A percentile compares a stretch with the other conserved stretches of the same genome.
phyloP scores from a whole-genome alignment of 2,113 vertebrate species.

The Gobiocypris rarus region DNA sequence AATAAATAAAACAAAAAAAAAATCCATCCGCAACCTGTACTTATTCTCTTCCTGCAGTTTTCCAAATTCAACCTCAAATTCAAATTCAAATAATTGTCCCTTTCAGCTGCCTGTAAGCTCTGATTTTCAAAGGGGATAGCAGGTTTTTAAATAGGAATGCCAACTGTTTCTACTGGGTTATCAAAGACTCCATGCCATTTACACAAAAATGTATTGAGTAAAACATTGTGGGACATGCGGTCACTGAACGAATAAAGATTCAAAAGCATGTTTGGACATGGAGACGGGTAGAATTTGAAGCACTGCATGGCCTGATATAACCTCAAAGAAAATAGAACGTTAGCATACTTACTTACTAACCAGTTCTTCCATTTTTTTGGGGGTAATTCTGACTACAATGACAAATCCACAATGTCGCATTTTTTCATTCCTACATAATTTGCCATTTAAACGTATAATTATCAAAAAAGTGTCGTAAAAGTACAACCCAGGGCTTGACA shows the following conservation, averaged over 20 bases:
- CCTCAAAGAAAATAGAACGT: not conserved
- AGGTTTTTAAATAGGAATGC: constrained; percentile 19
- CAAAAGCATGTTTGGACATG: constrained; percentile 22
- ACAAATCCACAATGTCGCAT: not conserved
- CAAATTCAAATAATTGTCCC: not conserved
- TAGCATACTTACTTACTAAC: not conserved
- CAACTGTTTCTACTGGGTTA: constrained; percentile 33
- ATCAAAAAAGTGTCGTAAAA: too few species aligned
- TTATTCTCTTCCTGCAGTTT: not conserved
- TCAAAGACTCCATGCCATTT: constrained; percentile 33
- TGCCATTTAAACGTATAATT: not conserved
- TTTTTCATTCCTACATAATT: not conserved
- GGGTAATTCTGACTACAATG: not conserved
- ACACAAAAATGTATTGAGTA: constrained; percentile 32
- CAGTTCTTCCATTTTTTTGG: not conserved
- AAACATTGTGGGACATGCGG: constrained; percentile 34
- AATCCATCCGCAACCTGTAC: too few species aligned
- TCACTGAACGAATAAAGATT: constrained; percentile 37
- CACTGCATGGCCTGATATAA: not conserved
- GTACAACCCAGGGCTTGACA: too few species aligned
- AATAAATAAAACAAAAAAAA: too few species aligned
- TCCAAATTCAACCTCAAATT: not conserved
- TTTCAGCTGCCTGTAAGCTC: not conserved
- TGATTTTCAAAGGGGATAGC: not conserved
- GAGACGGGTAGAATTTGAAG: not conserved